Base-by-base conservation (phyloP, 2,113 vertebrate genomes). In the Tonatia bakeri region DNA sequence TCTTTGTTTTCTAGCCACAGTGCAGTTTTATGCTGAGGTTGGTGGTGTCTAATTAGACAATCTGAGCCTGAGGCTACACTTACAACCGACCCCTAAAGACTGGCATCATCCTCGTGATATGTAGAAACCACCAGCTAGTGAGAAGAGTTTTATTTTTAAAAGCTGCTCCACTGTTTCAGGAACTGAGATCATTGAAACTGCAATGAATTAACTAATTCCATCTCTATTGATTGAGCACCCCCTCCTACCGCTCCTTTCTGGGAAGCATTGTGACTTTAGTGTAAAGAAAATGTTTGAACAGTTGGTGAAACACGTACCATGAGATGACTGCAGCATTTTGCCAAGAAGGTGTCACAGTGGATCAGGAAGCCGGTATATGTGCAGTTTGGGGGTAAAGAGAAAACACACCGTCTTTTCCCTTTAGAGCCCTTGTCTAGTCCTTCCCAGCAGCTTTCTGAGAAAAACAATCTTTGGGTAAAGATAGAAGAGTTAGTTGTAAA, bases 111-210 rank as follows among this genome's bases (percentile, higher is more conserved):
- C 56, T 79, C 1, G 0, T 65, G 56, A 50, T 64, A 50, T 15
- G 28, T 56, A 82, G 70, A 94, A 90, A 81, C 70, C 73, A 92
- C 43, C 19, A 87, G 33, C 75, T 61, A 50, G 75, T 65, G 83
- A 88, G 45, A 95, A 90, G 90, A 69, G 54, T 81, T 88, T 93
- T 87, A 77, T 70, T 94, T 95, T 90, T 90, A 47, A 92, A 93
- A 89, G 16, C 61, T 86, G 47, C 19, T 22, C 75, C 92, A 87
- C 54, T 38, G 26, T 80, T 93, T 76, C 56, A 91, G 87, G 90
- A 92, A 94, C 64, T 31, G 61, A 96, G 64, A 64, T 79, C 64
- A 75, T 38, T 59, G 90, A 96, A 83, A 79, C 38, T 40, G 22
- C 40, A 87, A 65, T 40, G 75, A 87, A 84, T 95, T 47, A 76